These are phyloP conservation scores for Drosophila lacteicornis DNA, from an alignment of 1,140 invertebrate species.

Conservation along the genomic window DNA sequence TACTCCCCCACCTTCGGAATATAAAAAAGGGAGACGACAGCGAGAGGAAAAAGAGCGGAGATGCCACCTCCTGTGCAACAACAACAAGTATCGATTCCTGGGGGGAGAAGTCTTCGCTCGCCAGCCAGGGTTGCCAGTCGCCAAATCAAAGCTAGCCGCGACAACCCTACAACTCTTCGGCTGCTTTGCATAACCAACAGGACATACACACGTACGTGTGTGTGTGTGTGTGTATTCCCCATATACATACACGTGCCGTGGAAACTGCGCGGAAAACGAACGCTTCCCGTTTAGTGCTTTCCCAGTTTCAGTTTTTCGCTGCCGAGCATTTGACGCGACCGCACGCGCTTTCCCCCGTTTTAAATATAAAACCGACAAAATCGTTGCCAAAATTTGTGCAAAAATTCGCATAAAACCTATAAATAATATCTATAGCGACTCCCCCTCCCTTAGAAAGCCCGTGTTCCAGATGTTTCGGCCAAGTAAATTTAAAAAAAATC, in stretches of 20 bases:
- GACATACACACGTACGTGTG: conserved; percentile 21
- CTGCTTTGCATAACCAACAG: conserved; percentile 76
- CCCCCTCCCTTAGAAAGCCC: conserved; percentile 1
- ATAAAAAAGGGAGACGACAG: conserved; percentile 1
- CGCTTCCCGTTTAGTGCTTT: conserved; percentile 20
- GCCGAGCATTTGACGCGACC: conserved; percentile 42
- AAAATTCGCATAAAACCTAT: conserved; percentile 1
- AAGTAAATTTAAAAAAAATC: conserved; percentile 23
- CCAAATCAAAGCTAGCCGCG: conserved; percentile 61
- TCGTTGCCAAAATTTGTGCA: conserved; percentile 4
- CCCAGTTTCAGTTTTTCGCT: conserved; percentile 53
- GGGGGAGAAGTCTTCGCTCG: conserved; percentile 49
- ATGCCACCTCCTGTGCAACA: conserved; percentile 22
- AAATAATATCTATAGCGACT: conserved; percentile 12
- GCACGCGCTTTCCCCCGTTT: conserved; percentile 40
- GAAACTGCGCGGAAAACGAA: conserved; percentile 51
- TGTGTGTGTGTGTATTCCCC: conserved; percentile 45
- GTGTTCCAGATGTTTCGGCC: conserved; percentile 33
- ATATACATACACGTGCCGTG: conserved; percentile 66
- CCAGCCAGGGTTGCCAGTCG: conserved; percentile 53
- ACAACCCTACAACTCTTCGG: conserved; percentile 63
- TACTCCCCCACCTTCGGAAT: conserved; percentile 19
- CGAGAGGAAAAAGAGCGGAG: conserved; percentile 11
- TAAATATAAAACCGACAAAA: not conserved
- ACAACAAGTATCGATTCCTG: conserved; percentile 76